These are phyloP conservation scores for Nyctereutes procyonoides DNA, from an alignment of 2,113 vertebrate genomes.

Conservation along the genomic window DNA sequence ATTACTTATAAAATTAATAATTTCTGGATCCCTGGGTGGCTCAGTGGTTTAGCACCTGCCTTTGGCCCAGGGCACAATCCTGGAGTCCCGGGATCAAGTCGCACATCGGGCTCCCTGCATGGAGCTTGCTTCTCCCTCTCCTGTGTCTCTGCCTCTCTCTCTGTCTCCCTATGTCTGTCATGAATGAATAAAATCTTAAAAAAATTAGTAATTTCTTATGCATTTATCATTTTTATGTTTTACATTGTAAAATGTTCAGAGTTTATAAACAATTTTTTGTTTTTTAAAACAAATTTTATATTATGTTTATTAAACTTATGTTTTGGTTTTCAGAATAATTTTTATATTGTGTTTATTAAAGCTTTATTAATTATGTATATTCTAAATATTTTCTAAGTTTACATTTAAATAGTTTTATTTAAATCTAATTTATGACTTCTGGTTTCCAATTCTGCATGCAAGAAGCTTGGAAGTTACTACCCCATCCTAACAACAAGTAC, in stretches of 20 bases:
- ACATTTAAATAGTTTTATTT: neutral
- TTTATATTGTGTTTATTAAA: neutral
- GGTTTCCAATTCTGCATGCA: neutral
- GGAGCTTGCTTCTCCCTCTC: too few relatives aligned
- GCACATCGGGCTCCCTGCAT: too few relatives aligned
- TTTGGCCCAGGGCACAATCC: too few relatives aligned
- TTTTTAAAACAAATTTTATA: neutral
- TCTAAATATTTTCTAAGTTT: constrained; percentile 9
- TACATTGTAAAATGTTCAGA: neutral
- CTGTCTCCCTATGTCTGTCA: too few relatives aligned
- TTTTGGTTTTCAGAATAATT: neutral
- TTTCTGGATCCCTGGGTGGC: too few relatives aligned
- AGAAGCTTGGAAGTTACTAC: neutral
- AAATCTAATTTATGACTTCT: neutral
- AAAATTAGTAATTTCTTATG: neutral
- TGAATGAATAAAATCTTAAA: too few relatives aligned
- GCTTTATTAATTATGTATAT: neutral
- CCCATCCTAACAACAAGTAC: neutral
- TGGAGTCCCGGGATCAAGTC: too few relatives aligned
- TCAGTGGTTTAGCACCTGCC: too few relatives aligned
- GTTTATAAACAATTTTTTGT: neutral
- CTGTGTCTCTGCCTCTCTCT: too few relatives aligned
- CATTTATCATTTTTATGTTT: neutral
- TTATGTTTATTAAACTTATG: too few relatives aligned
- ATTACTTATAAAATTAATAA: neutral